These are phyloP conservation scores for Pagetopsis macropterus DNA, from an alignment of 2,797 vertebrate genomes.

Conservation along the genomic window DNA sequence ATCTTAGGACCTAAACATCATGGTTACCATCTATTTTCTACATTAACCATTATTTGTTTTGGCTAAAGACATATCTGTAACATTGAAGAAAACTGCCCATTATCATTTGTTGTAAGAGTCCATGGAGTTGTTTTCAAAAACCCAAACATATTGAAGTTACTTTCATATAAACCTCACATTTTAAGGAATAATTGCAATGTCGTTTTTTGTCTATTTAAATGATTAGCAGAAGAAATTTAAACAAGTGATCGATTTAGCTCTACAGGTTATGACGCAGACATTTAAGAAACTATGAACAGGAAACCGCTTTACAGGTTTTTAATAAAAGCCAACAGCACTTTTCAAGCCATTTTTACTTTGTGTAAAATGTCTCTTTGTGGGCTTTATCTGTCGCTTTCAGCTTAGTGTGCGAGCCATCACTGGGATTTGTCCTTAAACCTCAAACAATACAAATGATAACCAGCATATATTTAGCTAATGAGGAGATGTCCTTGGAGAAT, in stretches of 20 bases:
- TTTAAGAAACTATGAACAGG: slow-evolving; percentile 4
- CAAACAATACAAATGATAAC: slow-evolving; percentile 73
- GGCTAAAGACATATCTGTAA: neutral
- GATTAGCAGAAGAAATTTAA: neutral
- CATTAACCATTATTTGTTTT: neutral
- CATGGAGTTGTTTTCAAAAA: neutral
- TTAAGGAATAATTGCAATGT: neutral
- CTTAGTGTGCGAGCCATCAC: slow-evolving; percentile 40
- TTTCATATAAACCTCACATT: neutral
- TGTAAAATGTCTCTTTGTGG: slow-evolving; percentile 29
- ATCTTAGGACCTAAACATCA: slow-evolving; percentile 14
- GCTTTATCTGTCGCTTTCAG: slow-evolving; percentile 39
- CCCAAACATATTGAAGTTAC: neutral
- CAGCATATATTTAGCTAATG: slow-evolving; percentile 75
- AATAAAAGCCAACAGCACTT: slow-evolving; percentile 13
- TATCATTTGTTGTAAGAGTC: neutral
- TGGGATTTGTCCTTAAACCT: slow-evolving; percentile 61
- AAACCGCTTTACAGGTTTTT: neutral
- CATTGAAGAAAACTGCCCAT: neutral
- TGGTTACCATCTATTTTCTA: neutral
- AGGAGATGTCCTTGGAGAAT: slow-evolving; percentile 75
- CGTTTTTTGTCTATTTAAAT: neutral
- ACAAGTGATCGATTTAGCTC: neutral
- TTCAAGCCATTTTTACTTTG: slow-evolving; percentile 6
- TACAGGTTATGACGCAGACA: neutral